Percentiles rank a stretch among this genome's conserved stretches.
Conservation (phyloP, 2,113 vertebrate species). For the Seriola dumerili region DNA sequence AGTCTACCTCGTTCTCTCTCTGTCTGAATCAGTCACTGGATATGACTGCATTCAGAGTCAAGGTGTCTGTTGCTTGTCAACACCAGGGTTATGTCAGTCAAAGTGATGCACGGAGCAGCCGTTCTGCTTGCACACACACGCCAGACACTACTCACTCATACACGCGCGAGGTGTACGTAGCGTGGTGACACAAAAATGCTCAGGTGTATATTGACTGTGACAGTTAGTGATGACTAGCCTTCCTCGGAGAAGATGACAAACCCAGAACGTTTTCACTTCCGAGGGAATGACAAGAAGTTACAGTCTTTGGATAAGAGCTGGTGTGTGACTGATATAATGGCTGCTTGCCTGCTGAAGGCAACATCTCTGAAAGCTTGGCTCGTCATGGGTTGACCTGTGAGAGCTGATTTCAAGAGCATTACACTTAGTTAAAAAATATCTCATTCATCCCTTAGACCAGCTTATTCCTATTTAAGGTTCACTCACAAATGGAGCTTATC, state of each 20-base stretch:
- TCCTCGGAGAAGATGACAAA: constrained; percentile 80
- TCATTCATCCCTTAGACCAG: not conserved
- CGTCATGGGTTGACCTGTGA: constrained; percentile 50
- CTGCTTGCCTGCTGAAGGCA: constrained; percentile 65
- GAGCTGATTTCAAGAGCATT: constrained; percentile 52
- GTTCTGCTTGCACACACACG: constrained; percentile 75
- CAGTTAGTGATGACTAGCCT: constrained; percentile 82
- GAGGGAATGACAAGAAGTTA: constrained; percentile 76
- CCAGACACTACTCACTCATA: constrained; percentile 75
- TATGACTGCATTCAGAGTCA: constrained; percentile 81
- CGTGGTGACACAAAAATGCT: constrained; percentile 77
- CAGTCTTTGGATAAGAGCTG: constrained; percentile 73
- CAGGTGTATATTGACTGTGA: constrained; percentile 83
- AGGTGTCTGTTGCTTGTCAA: constrained; percentile 85
- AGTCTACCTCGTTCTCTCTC: constrained; percentile 72
- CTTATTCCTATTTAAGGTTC: constrained; percentile 7
- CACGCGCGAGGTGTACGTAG: constrained; percentile 63
- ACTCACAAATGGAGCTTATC: not conserved
- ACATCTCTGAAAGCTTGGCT: constrained; percentile 58
- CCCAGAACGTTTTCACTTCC: constrained; percentile 76
- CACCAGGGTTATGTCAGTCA: constrained; percentile 84
- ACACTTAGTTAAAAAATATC: not conserved
- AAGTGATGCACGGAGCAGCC: constrained; percentile 78
- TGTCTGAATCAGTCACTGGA: constrained; percentile 84
- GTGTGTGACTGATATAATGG: constrained; percentile 78